Evolutionary conservation across 2,797 vertebrate species (phyloP).

Genomic region (Hyperoplus immaculatus): DNA sequence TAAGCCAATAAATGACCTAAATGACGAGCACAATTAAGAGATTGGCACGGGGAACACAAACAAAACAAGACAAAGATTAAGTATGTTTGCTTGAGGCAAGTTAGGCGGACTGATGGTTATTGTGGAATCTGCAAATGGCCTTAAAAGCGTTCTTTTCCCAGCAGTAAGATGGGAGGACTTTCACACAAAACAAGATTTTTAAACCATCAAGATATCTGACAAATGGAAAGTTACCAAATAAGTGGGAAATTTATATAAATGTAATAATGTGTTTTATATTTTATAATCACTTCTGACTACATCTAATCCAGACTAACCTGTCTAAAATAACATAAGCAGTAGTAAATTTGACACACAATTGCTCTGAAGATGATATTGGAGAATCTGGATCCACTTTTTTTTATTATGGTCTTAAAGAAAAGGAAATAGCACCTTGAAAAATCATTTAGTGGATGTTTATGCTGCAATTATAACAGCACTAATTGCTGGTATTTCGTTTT

Average conservation of each 20-base stretch:
- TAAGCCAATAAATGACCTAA: constrained; percentile 59
- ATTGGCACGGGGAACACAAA: constrained; percentile 6
- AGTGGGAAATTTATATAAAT: background rate
- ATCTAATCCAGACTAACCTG: background rate
- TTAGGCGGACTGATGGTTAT: background rate
- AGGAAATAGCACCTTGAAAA: background rate
- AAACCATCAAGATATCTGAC: background rate
- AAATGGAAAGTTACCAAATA: background rate
- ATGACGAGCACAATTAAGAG: constrained; percentile 40
- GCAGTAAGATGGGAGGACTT: background rate
- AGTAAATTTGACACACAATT: background rate
- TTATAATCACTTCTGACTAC: background rate
- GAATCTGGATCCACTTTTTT: background rate
- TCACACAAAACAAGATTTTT: background rate
- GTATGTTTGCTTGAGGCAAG: background rate
- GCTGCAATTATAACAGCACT: background rate
- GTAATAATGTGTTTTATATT: background rate
- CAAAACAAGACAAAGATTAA: background rate
- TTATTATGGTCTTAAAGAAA: background rate
- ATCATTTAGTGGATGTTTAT: background rate
- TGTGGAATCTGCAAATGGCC: background rate
- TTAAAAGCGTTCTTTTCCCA: background rate
- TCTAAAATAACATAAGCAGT: background rate
- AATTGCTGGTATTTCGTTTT: background rate
- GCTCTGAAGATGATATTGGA: background rate